These are phyloP conservation scores for Setophaga kirtlandii DNA, from an alignment of 2,113 vertebrate species.

Conservation along the genomic window DNA sequence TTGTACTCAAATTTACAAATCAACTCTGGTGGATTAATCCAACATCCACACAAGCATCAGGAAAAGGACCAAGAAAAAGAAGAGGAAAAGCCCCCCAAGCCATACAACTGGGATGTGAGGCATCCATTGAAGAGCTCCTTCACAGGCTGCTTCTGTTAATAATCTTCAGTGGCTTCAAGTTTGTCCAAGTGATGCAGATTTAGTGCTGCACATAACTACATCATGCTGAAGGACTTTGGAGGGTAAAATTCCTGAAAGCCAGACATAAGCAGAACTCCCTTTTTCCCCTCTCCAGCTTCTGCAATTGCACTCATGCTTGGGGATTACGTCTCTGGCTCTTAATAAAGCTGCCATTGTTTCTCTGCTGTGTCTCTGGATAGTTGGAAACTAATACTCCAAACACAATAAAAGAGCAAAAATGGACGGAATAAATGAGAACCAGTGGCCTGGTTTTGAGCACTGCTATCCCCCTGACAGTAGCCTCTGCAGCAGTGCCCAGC, in stretches of 20 bases:
- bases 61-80: background rate
- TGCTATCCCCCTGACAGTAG: slow-evolving; percentile 43
- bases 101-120: background rate
- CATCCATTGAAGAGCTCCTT: background rate
- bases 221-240: slow-evolving; percentile 4
- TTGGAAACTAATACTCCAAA: slow-evolving; percentile 45
- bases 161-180: background rate
- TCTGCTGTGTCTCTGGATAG: slow-evolving; percentile 21
- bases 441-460: slow-evolving; percentile 25
- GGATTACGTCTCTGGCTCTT: background rate
- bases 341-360: slow-evolving; percentile 43
- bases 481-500: background rate
- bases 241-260: slow-evolving; percentile 21
- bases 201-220: background rate
- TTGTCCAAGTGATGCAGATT: slow-evolving; percentile 35
- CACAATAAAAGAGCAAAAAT: slow-evolving; percentile 36
- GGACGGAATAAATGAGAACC: slow-evolving; percentile 42
- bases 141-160: background rate
- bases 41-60: background rate
- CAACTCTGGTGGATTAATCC: background rate
- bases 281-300: background rate
- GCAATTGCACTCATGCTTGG: background rate
- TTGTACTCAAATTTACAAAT: background rate
- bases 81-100: background rate
- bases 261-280: background rate